Percentiles rank a stretch among this genome's conserved stretches.
Evolutionary conservation across 2,888 invertebrate species (phyloP).

Genomic region (Micoletzkya japonica): DNA sequence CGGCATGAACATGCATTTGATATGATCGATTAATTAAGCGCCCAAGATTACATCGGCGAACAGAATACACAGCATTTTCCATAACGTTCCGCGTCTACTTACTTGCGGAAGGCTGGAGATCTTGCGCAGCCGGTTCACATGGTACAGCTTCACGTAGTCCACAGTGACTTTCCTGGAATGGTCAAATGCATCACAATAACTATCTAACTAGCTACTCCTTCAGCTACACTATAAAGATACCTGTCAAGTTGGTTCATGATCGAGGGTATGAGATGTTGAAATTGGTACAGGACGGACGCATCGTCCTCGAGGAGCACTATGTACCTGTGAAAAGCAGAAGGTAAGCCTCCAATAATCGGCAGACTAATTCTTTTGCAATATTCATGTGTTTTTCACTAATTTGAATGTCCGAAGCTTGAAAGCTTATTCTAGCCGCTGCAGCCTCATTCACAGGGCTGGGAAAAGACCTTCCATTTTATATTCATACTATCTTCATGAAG

Average conservation of each 20-base stretch:
- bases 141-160: constrained; percentile 24
- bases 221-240: not conserved
- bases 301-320: constrained; percentile 23
- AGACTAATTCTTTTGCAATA: too few species aligned
- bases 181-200: not conserved
- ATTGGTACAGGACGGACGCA: not conserved
- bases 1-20: too few species aligned
- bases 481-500: too few species aligned
- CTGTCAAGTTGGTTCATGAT: constrained; percentile 1
- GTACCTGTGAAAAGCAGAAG: too few species aligned
- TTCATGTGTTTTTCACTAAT: too few species aligned
- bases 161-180: not conserved
- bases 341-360: too few species aligned
- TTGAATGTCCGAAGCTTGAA: too few species aligned
- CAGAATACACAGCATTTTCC: not conserved
- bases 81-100: not conserved
- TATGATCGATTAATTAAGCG: too few species aligned
- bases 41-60: not conserved
- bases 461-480: too few species aligned
- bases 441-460: too few species aligned
- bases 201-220: not conserved
- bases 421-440: too few species aligned
- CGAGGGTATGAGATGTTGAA: not conserved
- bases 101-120: constrained; percentile 20
- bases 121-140: constrained; percentile 8